Evolutionary conservation across 2,888 invertebrate species (phyloP), one percentile per base, ranked within the genome.

Genomic region (Mycogona germanica): DNA sequence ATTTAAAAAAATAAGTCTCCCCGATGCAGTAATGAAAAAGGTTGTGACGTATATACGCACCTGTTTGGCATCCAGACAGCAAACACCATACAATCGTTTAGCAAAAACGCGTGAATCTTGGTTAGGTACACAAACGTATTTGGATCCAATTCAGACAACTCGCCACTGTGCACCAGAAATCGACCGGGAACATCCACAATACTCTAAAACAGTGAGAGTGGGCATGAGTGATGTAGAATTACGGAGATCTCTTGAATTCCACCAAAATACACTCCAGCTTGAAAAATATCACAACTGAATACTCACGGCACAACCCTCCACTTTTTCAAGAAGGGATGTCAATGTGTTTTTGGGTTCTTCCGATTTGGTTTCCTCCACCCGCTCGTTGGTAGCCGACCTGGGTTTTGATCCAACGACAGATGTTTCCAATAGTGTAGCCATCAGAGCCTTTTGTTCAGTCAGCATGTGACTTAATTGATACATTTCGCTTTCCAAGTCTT

Each of bases 401-500:
- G 49, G 67, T 65, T 67, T 68, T 38, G 68, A 67, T 57, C 70
- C 68, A 48, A 67, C 66, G 1, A 72, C 63, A 0, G 72, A 70
- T 60, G 70, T 66, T 51, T 72, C 72, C 62, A 71, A 79, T 62
- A 91, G 73, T 19, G 81, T 79, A 46, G 78, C 79, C 57, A 96
- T 76, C 54, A 95, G 76, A 47, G 84, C 81, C 62, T 91, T 81
- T 72, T 96, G 95, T 66, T 96, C 95, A 51, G 89, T 87, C 28
- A 97, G 73, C 66, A 93, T 78, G 68, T 95, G 92, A 30, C 92
- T 95, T 53, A 97, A 73, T 68, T 96, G 93, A 71, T 95, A 95
- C 95, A 96, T 96, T 73, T 97, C 96, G 59, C 91, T 88, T 73
- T 96, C 96, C 64, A 97, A 75, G 76, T 93, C 83, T 83, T 62